These are phyloP conservation scores for Tenualosa ilisha DNA, from an alignment of 2,797 vertebrate species.

Conservation along the genomic window DNA sequence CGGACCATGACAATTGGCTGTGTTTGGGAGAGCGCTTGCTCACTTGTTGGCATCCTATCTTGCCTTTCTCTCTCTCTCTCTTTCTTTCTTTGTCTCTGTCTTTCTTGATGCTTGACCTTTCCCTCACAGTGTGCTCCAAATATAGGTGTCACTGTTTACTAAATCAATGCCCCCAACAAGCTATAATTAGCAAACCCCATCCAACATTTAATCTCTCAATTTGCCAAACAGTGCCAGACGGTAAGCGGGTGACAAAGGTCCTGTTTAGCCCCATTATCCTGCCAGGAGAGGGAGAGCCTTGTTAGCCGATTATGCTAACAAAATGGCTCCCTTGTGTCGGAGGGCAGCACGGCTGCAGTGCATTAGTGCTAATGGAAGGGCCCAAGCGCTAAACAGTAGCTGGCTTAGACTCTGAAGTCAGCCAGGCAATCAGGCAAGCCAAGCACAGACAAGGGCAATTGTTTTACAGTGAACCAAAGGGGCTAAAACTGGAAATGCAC, in stretches of 20 bases:
- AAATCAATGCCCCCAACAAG: constrained; percentile 21
- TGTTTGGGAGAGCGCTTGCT: background rate
- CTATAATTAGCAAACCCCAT: constrained; percentile 43
- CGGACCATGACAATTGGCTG: background rate
- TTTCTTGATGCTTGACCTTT: background rate
- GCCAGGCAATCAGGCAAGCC: constrained; percentile 30
- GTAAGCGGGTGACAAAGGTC: constrained; percentile 51
- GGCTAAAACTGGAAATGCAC: constrained; percentile 56
- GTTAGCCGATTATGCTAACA: constrained; percentile 48
- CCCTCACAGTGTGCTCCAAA: constrained; percentile 20
- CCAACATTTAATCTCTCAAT: constrained; percentile 43
- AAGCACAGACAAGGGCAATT: constrained; percentile 60
- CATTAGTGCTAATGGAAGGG: constrained; percentile 58
- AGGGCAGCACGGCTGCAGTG: constrained; percentile 58
- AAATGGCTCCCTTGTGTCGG: constrained; percentile 55
- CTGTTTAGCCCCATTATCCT: constrained; percentile 54
- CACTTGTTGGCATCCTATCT: background rate
- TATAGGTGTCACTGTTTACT: constrained; percentile 43
- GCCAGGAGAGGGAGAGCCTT: constrained; percentile 43
- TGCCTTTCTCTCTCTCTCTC: background rate
- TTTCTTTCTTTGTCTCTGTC: background rate
- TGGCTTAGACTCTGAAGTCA: constrained; percentile 61
- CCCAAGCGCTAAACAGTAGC: constrained; percentile 48
- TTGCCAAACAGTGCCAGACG: constrained; percentile 37
- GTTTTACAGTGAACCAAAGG: constrained; percentile 50